phyloP scores from a whole-genome alignment of 2,888 invertebrate genomes.

The Drosophila subquinaria region DNA sequence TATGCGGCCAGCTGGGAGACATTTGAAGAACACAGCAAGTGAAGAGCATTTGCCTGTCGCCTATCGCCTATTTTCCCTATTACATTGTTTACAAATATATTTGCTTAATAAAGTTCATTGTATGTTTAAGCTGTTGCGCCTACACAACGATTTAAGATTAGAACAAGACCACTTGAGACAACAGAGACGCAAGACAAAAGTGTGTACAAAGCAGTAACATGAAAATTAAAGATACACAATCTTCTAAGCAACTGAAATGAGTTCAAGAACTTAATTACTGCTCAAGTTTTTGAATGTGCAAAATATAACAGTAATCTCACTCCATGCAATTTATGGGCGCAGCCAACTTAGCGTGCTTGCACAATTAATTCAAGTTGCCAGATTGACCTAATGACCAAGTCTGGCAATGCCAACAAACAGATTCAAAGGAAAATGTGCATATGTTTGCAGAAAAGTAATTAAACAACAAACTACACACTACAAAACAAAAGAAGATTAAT shows the following conservation, averaged over 20 bases:
- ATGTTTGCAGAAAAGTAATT: slow-evolving; percentile 5
- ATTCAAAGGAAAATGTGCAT: slow-evolving; percentile 5
- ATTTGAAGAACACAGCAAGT: slow-evolving; percentile 45
- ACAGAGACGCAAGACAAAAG: slow-evolving; percentile 9
- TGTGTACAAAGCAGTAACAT: slow-evolving; percentile 45
- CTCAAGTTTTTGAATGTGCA: background rate
- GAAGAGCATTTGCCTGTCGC: slow-evolving; percentile 9
- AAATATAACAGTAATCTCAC: background rate
- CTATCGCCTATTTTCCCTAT: background rate
- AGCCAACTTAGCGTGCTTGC: slow-evolving; percentile 18
- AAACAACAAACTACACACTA: slow-evolving; percentile 16
- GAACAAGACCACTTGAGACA: slow-evolving; percentile 13
- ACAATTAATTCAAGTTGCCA: slow-evolving; percentile 20
- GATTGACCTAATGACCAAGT: slow-evolving; percentile 13
- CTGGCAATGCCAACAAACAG: slow-evolving; percentile 9
- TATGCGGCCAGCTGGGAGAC: slow-evolving; percentile 40
- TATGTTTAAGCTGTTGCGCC: slow-evolving; percentile 16
- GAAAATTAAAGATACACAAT: slow-evolving; percentile 36
- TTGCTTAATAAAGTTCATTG: slow-evolving; percentile 55
- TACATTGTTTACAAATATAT: slow-evolving; percentile 35
- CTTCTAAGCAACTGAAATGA: slow-evolving; percentile 11
- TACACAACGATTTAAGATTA: slow-evolving; percentile 20
- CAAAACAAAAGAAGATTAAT: slow-evolving; percentile 12
- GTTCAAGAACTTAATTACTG: background rate
- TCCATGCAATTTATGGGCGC: background rate